A percentile compares a stretch with the other conserved stretches of the same genome.
Evolutionary conservation across 2,888 invertebrate species (phyloP).

Genomic region (Caenorhabditis drosophilae): DNA sequence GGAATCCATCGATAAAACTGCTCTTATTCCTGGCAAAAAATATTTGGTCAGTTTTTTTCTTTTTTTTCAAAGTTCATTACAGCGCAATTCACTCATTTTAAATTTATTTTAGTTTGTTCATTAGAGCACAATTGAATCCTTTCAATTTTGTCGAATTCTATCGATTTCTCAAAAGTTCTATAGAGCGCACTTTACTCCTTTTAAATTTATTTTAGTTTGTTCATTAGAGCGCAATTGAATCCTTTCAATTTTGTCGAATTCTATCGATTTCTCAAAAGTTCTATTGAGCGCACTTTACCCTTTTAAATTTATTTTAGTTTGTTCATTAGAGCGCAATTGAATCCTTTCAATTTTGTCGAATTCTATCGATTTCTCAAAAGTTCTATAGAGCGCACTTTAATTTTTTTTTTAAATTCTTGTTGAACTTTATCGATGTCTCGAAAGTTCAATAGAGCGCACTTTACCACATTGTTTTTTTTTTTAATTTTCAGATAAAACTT

Average conservation of each 20-base stretch:
- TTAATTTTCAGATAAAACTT: slow-evolving; percentile 40
- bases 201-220: not conserved
- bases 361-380: not conserved
- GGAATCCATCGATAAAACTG: slow-evolving; percentile 23
- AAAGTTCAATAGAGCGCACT: not conserved
- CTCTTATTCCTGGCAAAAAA: slow-evolving; percentile 35
- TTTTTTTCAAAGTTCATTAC: not conserved
- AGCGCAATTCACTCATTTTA: not conserved
- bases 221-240: not conserved
- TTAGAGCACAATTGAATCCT: not conserved
- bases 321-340: not conserved
- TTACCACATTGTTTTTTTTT: not conserved
- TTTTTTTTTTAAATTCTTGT: too few relatives aligned
- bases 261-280: too few relatives aligned
- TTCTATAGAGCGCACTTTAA: too few relatives aligned
- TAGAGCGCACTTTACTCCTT: not conserved
- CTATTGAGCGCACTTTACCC: not conserved
- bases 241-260: too few relatives aligned
- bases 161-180: too few relatives aligned
- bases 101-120: not conserved
- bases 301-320: not conserved
- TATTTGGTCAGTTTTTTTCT: slow-evolving; percentile 41
- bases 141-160: too few relatives aligned
- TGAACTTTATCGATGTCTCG: not conserved
- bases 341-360: not conserved